A percentile compares a stretch with the other conserved stretches of the same genome.
Conservation (phyloP, 1,140 invertebrate species). For the Chionoecetes opilio region DNA sequence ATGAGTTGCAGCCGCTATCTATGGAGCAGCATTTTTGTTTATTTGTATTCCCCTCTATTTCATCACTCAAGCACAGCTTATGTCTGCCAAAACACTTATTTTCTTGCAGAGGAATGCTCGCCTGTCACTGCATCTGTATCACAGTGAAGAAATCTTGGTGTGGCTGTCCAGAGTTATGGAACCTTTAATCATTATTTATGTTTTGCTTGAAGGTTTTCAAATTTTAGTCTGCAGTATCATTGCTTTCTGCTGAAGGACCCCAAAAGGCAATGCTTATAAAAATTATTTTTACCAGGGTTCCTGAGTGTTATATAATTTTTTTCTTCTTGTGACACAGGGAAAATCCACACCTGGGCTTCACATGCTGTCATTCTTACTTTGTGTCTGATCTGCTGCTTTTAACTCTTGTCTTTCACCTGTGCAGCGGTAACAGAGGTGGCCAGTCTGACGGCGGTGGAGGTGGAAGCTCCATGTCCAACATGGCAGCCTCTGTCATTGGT, state of each 20-base stretch:
- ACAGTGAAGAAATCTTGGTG: background rate
- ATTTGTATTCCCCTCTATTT: background rate
- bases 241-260: background rate
- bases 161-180: background rate
- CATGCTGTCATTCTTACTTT: background rate
- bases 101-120: background rate
- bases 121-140: background rate
- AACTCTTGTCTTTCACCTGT: background rate
- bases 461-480: constrained; percentile 56
- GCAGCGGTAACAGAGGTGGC: constrained; percentile 43
- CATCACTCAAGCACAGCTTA: background rate
- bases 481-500: constrained; percentile 68
- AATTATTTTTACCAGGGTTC: background rate
- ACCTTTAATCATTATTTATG: background rate
- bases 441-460: constrained; percentile 50
- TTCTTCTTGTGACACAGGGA: background rate
- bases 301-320: background rate
- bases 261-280: background rate
- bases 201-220: background rate
- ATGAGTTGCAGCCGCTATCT: no score
- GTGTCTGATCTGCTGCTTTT: background rate
- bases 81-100: background rate
- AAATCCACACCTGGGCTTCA: background rate
- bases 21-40: background rate
- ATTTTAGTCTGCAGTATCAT: background rate